These are phyloP conservation scores for Laticauda laticaudata DNA, from an alignment of 2,113 vertebrate species.

Conservation along the genomic window DNA sequence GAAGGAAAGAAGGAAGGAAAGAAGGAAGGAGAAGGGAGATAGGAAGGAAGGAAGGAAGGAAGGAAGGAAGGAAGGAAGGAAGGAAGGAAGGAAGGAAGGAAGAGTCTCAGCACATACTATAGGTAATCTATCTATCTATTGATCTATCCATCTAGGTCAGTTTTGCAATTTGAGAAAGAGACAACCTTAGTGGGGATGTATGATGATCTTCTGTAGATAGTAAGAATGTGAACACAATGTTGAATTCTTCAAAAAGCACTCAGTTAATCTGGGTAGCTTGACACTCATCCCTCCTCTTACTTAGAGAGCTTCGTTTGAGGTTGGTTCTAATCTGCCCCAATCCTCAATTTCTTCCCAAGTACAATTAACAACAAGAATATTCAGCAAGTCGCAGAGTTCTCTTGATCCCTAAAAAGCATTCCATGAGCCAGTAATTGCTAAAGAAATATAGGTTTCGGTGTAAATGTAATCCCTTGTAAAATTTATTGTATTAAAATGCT, in stretches of 20 bases:
- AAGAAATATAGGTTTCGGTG: background rate
- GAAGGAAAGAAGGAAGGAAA: no score
- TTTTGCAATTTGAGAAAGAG: background rate
- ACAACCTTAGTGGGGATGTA: background rate
- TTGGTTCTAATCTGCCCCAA: background rate
- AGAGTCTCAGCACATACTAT: background rate
- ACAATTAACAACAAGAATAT: background rate
- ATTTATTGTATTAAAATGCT: conserved; percentile 33
- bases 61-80: no score
- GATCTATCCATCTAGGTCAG: background rate
- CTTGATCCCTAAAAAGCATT: background rate
- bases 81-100: background rate
- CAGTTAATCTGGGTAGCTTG: background rate
- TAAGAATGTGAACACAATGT: background rate
- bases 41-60: no score
- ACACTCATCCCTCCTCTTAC: no score
- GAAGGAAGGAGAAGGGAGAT: no score
- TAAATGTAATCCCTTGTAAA: conserved; percentile 32
- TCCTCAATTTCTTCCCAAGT: background rate
- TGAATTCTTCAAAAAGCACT: background rate
- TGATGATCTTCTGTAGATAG: background rate
- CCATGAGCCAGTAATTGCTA: background rate
- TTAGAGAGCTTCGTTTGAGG: background rate
- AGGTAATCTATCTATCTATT: background rate
- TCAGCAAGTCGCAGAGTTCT: no score